These are phyloP conservation scores for Coenonympha glycerion DNA, from an alignment of 2,888 invertebrate species.

Conservation along the genomic window DNA sequence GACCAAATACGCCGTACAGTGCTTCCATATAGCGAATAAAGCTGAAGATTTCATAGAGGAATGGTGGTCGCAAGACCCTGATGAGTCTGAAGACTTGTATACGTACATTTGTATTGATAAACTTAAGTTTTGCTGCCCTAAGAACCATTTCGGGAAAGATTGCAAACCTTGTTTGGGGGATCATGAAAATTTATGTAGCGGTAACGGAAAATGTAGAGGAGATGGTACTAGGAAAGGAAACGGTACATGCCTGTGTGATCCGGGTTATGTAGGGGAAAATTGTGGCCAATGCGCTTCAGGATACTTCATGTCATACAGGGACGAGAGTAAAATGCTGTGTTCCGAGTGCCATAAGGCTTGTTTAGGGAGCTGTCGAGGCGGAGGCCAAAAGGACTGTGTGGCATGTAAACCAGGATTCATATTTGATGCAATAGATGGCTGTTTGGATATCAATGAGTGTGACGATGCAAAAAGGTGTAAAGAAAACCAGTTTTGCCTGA, in stretches of 20 bases:
- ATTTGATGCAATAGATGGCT: conserved; percentile 83
- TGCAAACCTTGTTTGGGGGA: conserved; percentile 88
- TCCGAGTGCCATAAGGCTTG: conserved; percentile 88
- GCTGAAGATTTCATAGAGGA: conserved; percentile 88
- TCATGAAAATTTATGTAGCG: conserved; percentile 83
- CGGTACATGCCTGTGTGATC: conserved; percentile 90
- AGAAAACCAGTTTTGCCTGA: conserved; percentile 88
- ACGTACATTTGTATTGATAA: conserved; percentile 87
- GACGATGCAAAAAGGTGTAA: conserved; percentile 72
- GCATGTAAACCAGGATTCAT: conserved; percentile 82
- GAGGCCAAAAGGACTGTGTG: conserved; percentile 80
- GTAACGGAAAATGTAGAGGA: conserved; percentile 87
- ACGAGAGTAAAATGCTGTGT: conserved; percentile 84
- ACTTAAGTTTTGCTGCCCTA: conserved; percentile 88
- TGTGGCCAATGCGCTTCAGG: conserved; percentile 87
- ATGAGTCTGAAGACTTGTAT: conserved; percentile 53
- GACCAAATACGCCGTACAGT: conserved; percentile 83
- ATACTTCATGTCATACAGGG: conserved; percentile 83
- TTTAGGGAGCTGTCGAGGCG: conserved; percentile 82
- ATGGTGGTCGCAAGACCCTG: conserved; percentile 86
- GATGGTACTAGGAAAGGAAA: conserved; percentile 94
- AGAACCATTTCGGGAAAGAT: conserved; percentile 86
- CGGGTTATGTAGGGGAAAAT: conserved; percentile 84
- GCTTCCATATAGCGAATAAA: conserved; percentile 88
- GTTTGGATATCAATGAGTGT: conserved; percentile 91